Conservation (phyloP, 2,113 vertebrate species). For the Butastur rufipennis region DNA sequence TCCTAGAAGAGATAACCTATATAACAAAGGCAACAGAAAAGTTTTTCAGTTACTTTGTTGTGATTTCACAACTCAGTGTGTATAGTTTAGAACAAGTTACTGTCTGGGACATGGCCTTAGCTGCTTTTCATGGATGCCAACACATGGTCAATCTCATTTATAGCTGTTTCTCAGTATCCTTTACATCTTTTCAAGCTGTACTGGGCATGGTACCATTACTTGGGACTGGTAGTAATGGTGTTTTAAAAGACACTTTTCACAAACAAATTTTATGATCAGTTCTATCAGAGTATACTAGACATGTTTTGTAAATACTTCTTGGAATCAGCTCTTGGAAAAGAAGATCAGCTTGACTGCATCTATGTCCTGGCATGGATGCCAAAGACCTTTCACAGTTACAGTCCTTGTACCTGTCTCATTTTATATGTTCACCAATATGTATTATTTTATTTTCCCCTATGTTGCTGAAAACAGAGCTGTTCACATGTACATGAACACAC, state of each 20-base stretch:
- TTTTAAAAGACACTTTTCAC: background rate
- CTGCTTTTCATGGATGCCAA: background rate
- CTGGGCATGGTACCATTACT: background rate
- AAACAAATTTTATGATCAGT: background rate
- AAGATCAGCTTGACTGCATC: too few relatives aligned
- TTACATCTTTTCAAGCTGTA: background rate
- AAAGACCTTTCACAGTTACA: background rate
- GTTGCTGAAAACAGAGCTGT: background rate
- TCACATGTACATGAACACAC: rapidly evolving
- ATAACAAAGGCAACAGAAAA: background rate
- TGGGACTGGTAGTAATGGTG: background rate
- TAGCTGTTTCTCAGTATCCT: background rate
- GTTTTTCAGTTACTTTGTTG: background rate
- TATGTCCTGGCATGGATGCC: too few relatives aligned
- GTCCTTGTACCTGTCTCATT: background rate
- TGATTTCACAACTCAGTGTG: background rate
- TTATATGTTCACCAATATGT: background rate
- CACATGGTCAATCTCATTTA: background rate
- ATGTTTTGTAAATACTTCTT: too few relatives aligned
- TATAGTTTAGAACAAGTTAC: background rate
- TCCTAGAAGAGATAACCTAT: background rate
- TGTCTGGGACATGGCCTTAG: background rate
- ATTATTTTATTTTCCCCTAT: background rate
- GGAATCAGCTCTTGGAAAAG: too few relatives aligned
- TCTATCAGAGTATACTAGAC: background rate